Evolutionary conservation across 2,888 invertebrate genomes (phyloP), one percentile per base, ranked within the genome.

Genomic region (Petrolisthes cinctipes): DNA sequence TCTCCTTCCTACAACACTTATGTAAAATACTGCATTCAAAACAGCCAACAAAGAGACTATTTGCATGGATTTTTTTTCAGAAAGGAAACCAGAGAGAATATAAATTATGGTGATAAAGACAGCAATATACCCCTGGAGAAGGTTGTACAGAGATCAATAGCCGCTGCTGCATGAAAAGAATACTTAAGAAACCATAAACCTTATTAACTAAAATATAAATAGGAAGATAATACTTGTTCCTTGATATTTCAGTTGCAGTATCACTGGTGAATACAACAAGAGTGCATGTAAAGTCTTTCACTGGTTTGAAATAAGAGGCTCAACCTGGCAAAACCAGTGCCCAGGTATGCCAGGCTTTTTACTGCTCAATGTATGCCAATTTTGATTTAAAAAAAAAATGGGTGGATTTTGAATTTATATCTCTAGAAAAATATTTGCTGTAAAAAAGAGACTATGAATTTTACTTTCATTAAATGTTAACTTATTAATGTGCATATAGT

Each of bases 171-270:
- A 73, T 20, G 20, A 86, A 82, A 81, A 80, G 57, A 81, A n/a
- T 56, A 75, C 85, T 68, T 68, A 85, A 7, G 4, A 57, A 53
- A 71, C 71, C 83, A 73, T 75, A 80, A 88, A 81, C 80, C 87
- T 84, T 88, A 84, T 37, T n/a, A 84, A 83, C 87, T 88, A 88
- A 71, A 83, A 88, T 88, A 88, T 88, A 88, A 84, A 88, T 84
- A 88, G 81, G 84, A 75, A 83, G 79, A 83, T 86, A 88, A 88
- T 88, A 88, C 84, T 84, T 88, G 80, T 80, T 88, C 87, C 87
- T 88, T 88, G 87, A 88, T 88, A 88, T 84, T 88, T 81, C 76
- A 80, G 87, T 88, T 88, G 87, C 87, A 84, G 87, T 81, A 88
- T 88, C 87, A 88, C 87, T 88, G 56, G 75, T 81, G 84, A 84